Evolutionary conservation across 2,888 invertebrate genomes (phyloP).

Genomic region (Bugulina stolonifera): DNA sequence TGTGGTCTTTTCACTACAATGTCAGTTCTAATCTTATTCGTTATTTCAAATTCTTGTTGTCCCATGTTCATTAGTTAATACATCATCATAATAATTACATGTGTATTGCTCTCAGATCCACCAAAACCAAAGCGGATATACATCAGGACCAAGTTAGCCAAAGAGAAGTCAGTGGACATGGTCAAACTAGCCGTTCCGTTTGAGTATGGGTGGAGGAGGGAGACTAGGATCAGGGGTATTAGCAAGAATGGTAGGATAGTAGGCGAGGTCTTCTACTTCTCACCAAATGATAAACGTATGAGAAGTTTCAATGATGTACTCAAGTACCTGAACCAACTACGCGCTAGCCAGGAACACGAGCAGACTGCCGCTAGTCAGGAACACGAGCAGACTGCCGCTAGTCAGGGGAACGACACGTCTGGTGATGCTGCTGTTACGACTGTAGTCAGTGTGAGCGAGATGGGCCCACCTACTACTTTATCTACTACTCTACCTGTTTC

Average conservation of each 20-base stretch:
- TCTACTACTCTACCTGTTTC: too few relatives aligned
- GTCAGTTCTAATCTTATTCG: too few relatives aligned
- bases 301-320: conserved; percentile 61
- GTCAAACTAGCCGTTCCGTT: conserved; percentile 8
- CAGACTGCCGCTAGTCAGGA: not conserved
- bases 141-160: conserved; percentile 9
- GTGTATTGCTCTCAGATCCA: not conserved
- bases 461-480: too few relatives aligned
- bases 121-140: not conserved
- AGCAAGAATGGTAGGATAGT: conserved; percentile 59
- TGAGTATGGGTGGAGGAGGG: conserved; percentile 69
- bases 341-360: not conserved
- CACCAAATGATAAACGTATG: conserved; percentile 63
- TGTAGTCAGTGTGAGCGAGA: too few relatives aligned
- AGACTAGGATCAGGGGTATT: conserved; percentile 79
- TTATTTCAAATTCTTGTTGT: too few relatives aligned
- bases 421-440: too few relatives aligned
- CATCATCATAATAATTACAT: too few relatives aligned
- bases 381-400: not conserved
- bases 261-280: conserved; percentile 82
- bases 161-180: conserved; percentile 21
- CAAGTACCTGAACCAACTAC: conserved; percentile 34
- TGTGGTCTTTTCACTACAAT: too few relatives aligned
- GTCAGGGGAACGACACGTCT: not conserved
- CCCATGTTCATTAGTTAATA: too few relatives aligned